A percentile compares a stretch with the other conserved stretches of the same genome.
These are phyloP conservation scores for Isurus oxyrinchus DNA, from an alignment of 2,113 vertebrate species.

Conservation along the genomic window DNA sequence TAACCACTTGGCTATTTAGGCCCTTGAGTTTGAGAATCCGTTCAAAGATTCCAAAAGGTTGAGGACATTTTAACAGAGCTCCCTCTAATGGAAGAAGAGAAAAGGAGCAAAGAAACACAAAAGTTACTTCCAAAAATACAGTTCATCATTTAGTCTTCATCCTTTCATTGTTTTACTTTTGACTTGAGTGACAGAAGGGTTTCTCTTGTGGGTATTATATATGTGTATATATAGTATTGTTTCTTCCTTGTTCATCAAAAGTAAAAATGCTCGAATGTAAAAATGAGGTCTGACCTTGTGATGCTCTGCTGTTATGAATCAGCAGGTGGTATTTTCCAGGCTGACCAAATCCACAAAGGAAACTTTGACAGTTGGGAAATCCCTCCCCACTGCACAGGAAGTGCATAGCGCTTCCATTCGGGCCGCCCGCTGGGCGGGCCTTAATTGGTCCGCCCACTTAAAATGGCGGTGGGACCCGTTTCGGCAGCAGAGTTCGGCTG, in stretches of 20 bases:
- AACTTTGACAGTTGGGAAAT: too few species aligned
- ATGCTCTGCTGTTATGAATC: too few species aligned
- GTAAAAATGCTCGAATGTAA: background rate
- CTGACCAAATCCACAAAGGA: too few species aligned
- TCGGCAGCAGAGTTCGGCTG: too few species aligned
- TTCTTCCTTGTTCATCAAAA: background rate
- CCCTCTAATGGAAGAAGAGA: background rate
- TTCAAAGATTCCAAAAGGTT: background rate
- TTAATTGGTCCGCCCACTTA: too few species aligned
- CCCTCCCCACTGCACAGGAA: too few species aligned
- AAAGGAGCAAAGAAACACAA: background rate
- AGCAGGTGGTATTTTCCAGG: too few species aligned
- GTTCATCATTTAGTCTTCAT: background rate
- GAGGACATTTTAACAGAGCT: background rate
- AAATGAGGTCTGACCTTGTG: background rate
- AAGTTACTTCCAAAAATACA: background rate
- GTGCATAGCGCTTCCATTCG: too few species aligned
- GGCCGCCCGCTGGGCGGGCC: too few species aligned
- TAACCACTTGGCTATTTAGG: too few species aligned
- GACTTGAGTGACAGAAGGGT: background rate
- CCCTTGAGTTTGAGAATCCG: background rate
- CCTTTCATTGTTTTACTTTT: background rate
- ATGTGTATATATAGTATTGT: background rate
- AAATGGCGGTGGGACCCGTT: too few species aligned
- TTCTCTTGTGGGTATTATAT: background rate